Base-by-base conservation (phyloP, 2,113 vertebrate species). In the Gasterosteus aculeatus region DNA sequence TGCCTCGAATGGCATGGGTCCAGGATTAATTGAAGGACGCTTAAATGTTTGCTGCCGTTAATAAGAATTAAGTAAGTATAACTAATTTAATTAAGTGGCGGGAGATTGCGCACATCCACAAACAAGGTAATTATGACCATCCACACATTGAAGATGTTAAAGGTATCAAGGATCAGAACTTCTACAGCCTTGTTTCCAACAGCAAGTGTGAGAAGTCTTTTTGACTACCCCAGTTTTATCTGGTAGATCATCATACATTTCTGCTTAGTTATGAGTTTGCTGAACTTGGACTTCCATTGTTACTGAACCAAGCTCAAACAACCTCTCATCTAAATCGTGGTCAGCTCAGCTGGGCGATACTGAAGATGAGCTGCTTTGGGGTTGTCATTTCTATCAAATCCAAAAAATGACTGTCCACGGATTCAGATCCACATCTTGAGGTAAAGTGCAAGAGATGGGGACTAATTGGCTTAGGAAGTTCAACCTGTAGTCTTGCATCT, bases 121-220 rank as follows among this genome's bases (percentile, higher is more conserved):
- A 59, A 19, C 31, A 10, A 35, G 31, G 15, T 35, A 7, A 59
- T 59, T 18, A 4, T 18, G 15, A 3, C 8, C 31, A 59, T 59
- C 16, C 31, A 35, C 15, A 10, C 18, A 59, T 14, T 61, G 59
- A 41, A 41, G 18, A 41, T 61, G 31, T 58, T 16, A 33, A 18
- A 8, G 7, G 31, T 35, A 18, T 59, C 9, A 59, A 8, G 57
- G 57, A 59, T 10, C 16, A 86, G 62, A 94, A 95, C 81, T 94
- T 94, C 64, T 93, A 94, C 1, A 87, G 94, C 80, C 92, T 93
- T 33, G 71, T 93, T 71, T 92, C 91, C 86, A 93, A 93, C 77
- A 90, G 93, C 92, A 77, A 53, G 92, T 75, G 92, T 93, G 72
- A 29, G 69, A 29, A 93, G 88, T 87, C 93, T 92, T 77, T 94